A percentile compares a stretch with the other conserved stretches of the same genome.
Evolutionary conservation across 2,113 vertebrate genomes (phyloP).

Genomic region (Bolborhynchus lineola): DNA sequence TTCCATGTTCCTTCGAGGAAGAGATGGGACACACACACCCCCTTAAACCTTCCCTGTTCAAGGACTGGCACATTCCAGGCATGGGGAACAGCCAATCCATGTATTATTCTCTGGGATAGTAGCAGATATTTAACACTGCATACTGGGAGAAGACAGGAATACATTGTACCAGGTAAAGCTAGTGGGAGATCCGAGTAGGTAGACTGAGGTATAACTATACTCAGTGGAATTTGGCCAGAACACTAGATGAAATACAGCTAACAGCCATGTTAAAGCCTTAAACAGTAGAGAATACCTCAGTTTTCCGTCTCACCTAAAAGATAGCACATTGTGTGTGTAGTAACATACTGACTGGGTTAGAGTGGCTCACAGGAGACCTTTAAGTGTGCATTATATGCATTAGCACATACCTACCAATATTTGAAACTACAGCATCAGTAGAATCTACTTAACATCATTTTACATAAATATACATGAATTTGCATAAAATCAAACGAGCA

Average conservation of each 20-base stretch:
- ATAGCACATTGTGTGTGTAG: accelerated
- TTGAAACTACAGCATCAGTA: not conserved
- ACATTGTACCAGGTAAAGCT: not conserved
- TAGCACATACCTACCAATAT: not conserved
- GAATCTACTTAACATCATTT: slow-evolving; percentile 29
- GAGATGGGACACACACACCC: not conserved
- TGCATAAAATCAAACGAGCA: not conserved
- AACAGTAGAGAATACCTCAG: not conserved
- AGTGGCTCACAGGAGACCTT: not conserved
- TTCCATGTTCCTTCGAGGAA: not conserved
- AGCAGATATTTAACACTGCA: not conserved
- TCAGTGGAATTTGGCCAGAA: not conserved
- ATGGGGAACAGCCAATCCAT: not conserved
- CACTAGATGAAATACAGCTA: not conserved
- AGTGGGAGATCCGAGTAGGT: not conserved
- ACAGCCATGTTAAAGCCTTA: not conserved
- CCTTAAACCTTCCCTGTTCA: not conserved
- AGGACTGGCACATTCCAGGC: not conserved
- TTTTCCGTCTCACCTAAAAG: not conserved
- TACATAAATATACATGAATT: slow-evolving; percentile 29
- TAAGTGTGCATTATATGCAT: not conserved
- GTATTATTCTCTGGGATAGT: not conserved
- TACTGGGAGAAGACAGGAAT: not conserved
- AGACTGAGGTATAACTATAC: not conserved
- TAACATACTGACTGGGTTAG: accelerated